Base-by-base conservation (phyloP, 2,888 invertebrate genomes). In the Fabriciana adippe region DNA sequence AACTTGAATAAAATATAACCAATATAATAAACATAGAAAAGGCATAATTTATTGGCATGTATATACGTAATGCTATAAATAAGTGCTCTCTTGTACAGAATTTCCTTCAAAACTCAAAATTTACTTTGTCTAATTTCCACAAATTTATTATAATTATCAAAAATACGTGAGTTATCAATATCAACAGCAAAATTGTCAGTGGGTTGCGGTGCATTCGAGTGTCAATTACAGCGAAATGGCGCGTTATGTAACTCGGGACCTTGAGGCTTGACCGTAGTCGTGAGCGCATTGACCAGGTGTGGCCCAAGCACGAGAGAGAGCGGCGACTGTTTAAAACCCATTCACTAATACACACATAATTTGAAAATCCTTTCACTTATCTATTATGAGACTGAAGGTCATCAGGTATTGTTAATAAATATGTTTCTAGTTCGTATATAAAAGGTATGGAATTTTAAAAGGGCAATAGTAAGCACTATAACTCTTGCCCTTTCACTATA, bases 181-280 rank as follows among this genome's bases (percentile, higher is more conserved):
- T 8, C 11, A 41, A 41, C 35, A 1, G 35, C 8, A 1, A 41
- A 41, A 11, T 26, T 26, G 3, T 41, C 35, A 54, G 45, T 48
- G 50, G 45, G 48, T 50, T 47, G 60, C 63, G 56, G 48, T 59
- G 69, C 69, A 69, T 63, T 72, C 63, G 62, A 77, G 73, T 81
- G 85, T 85, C 85, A 84, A 86, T 88, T 82, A 81, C 75, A 75
- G 79, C 76, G 81, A 83, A 86, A 84, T 86, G 84, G 80, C 86
- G 79, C 76, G 80, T 92, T 92, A 91, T 90, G 87, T 90, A 90
- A 91, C 75, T 75, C 48, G 73, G 76, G 86, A 88, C 92, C 91
- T 92, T 92, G 91, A 77, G 75, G 83, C 88, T 90, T 91, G 92
- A 92, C 91, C 92, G 87, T 86, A 89, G 86, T 91, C 89, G 89